phyloP scores from a whole-genome alignment of 2,113 vertebrate species.

The Hemicordylus capensis region DNA sequence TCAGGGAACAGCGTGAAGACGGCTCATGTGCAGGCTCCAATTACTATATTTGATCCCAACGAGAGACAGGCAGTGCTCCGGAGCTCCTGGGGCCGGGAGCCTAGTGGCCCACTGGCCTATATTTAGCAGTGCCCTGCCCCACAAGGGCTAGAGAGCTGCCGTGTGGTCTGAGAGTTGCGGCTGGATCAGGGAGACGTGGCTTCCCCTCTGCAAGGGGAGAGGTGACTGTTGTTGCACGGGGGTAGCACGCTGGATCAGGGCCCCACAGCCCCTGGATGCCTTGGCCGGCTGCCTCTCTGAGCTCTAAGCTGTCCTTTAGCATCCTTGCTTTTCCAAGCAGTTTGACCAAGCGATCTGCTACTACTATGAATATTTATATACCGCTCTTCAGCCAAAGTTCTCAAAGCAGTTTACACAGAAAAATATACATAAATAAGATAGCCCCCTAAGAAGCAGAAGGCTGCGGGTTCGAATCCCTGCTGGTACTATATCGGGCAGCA shows the following conservation, averaged over 20 bases:
- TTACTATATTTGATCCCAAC: not conserved
- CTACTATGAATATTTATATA: too few relatives aligned
- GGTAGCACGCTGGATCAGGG: too few relatives aligned
- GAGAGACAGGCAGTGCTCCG: not conserved
- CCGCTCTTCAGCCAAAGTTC: too few relatives aligned
- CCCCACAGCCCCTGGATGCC: not conserved
- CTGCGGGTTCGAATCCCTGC: too few relatives aligned
- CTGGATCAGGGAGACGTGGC: not conserved
- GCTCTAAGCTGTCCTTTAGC: not conserved
- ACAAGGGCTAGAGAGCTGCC: not conserved
- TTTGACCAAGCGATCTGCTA: not conserved
- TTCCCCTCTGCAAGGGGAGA: not conserved
- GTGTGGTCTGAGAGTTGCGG: too few relatives aligned
- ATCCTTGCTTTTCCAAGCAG: not conserved
- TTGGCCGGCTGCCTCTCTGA: not conserved
- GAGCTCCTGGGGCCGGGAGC: too few relatives aligned
- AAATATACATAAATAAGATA: too few relatives aligned
- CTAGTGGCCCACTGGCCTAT: too few relatives aligned
- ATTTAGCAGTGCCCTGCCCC: too few relatives aligned
- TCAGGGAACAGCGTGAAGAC: not conserved
- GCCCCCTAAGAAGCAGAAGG: too few relatives aligned
- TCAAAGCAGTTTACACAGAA: too few relatives aligned
- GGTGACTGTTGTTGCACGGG: not conserved
- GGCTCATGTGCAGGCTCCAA: not conserved
- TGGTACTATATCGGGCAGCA: too few relatives aligned